These are phyloP conservation scores for Scytalopus superciliaris DNA, from an alignment of 2,113 vertebrate genomes.

Conservation along the genomic window DNA sequence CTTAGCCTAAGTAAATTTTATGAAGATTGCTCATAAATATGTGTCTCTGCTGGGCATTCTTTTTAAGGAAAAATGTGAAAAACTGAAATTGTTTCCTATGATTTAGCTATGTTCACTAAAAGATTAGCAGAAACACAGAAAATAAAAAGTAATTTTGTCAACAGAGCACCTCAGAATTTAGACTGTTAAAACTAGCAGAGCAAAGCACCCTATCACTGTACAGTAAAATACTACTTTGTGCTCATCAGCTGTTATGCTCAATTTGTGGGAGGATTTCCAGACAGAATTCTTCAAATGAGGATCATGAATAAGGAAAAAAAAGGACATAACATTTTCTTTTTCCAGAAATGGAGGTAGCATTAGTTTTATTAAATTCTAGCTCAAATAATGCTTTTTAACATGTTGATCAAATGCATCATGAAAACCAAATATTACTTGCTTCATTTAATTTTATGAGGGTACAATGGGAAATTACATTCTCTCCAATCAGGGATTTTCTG, in stretches of 20 bases:
- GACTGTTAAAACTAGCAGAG: neutral
- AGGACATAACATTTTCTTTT: neutral
- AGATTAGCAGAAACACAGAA: neutral
- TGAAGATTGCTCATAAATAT: neutral
- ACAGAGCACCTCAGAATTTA: neutral
- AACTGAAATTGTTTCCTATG: neutral
- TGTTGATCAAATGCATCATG: neutral
- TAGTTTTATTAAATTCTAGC: neutral
- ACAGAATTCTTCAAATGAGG: neutral
- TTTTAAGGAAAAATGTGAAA: neutral
- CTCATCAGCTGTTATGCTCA: neutral
- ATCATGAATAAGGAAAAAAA: neutral
- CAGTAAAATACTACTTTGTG: neutral
- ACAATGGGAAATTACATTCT: neutral
- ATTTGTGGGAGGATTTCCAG: neutral
- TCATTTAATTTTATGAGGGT: neutral
- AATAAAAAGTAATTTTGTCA: neutral
- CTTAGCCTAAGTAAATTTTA: neutral
- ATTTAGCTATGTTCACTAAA: neutral
- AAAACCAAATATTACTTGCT: neutral
- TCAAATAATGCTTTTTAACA: neutral
- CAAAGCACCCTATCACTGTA: neutral
- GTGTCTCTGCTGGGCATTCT: neutral
- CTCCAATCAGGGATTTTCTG: neutral
- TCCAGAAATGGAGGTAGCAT: neutral